A percentile compares a stretch with the other conserved stretches of the same genome.
These are phyloP conservation scores for Agrotis exclamationis DNA, from an alignment of 2,888 invertebrate genomes.

Conservation along the genomic window DNA sequence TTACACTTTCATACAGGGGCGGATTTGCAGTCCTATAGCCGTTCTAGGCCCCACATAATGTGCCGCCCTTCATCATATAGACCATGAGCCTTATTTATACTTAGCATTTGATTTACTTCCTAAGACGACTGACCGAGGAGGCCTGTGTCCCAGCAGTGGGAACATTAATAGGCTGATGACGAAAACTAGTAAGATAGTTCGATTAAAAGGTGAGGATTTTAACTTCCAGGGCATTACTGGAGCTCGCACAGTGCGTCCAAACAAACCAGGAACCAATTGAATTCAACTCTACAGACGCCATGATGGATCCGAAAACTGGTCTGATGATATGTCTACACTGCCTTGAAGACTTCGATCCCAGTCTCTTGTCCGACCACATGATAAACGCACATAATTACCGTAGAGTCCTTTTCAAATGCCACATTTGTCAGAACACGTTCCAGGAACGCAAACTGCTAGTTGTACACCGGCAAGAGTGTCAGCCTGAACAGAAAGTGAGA, in stretches of 20 bases:
- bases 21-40: too few species aligned
- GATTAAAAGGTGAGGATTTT: too few species aligned
- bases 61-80: too few species aligned
- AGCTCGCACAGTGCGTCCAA: slow-evolving; percentile 70
- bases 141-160: too few species aligned
- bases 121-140: too few species aligned
- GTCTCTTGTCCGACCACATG: slow-evolving; percentile 70
- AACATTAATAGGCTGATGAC: too few species aligned
- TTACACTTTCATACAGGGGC: not conserved
- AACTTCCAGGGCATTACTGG: slow-evolving; percentile 68
- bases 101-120: too few species aligned
- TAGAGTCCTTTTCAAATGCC: slow-evolving; percentile 68
- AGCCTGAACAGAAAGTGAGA: slow-evolving; percentile 59
- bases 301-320: slow-evolving; percentile 68
- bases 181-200: too few species aligned
- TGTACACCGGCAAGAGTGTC: slow-evolving; percentile 65
- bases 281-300: slow-evolving; percentile 68
- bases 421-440: slow-evolving; percentile 65
- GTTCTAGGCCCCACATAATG: too few species aligned
- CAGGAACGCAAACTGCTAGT: slow-evolving; percentile 59
- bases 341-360: slow-evolving; percentile 66
- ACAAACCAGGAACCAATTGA: slow-evolving; percentile 69
- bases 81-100: too few species aligned
- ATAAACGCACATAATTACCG: slow-evolving; percentile 68
- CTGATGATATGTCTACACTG: slow-evolving; percentile 72